Evolutionary conservation across 2,888 invertebrate genomes (phyloP).

Genomic region (Lasioglossum oenotherae): DNA sequence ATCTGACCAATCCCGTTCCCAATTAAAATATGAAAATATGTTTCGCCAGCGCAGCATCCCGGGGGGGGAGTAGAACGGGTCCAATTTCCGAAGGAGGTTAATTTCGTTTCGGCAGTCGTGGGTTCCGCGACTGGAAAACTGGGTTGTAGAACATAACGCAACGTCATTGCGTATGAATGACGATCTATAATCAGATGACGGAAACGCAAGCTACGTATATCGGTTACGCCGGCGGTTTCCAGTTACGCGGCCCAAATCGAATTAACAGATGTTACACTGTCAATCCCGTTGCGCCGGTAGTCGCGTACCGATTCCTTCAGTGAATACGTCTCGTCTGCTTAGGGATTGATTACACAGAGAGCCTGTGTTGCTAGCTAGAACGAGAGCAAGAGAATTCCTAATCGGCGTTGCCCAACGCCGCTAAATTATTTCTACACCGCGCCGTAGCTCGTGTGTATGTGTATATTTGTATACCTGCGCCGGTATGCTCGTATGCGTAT

Average conservation of each 20-base stretch:
- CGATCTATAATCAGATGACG: slow-evolving; percentile 11
- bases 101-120: background rate
- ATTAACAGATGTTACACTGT: slow-evolving; percentile 46
- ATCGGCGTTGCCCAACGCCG: slow-evolving; percentile 48
- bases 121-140: background rate
- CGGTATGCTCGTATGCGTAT: background rate
- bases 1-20: background rate
- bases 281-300: slow-evolving; percentile 24
- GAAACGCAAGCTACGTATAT: slow-evolving; percentile 15
- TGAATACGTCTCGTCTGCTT: slow-evolving; percentile 45
- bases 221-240: slow-evolving; percentile 18
- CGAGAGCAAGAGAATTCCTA: slow-evolving; percentile 63
- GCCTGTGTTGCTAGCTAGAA: slow-evolving; percentile 23
- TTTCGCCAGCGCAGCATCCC: background rate
- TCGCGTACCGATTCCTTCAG: slow-evolving; percentile 47
- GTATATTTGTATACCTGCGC: background rate
- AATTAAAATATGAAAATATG: background rate
- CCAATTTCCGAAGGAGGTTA: background rate
- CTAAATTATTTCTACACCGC: slow-evolving; percentile 57
- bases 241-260: slow-evolving; percentile 29
- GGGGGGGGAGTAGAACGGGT: background rate
- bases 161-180: background rate
- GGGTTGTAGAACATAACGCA: background rate
- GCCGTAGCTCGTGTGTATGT: background rate
- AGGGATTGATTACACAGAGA: slow-evolving; percentile 39